Conservation (phyloP, 2,888 invertebrate genomes). For the Drosophila prolongata region DNA sequence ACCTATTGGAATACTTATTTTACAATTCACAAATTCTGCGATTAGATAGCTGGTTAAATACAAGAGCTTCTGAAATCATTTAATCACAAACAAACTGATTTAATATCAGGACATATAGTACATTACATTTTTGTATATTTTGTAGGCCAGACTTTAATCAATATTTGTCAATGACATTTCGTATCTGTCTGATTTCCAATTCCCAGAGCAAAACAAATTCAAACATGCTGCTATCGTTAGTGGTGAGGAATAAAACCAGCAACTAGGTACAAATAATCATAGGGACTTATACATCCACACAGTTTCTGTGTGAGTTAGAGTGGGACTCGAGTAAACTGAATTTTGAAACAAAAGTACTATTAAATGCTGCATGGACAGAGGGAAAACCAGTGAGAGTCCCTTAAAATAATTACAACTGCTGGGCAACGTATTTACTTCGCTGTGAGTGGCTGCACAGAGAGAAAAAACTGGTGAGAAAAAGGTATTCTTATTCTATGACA, state of each 20-base stretch:
- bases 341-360: slow-evolving; percentile 35
- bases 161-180: neutral
- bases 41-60: too few species aligned
- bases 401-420: slow-evolving; percentile 35
- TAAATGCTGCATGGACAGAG: slow-evolving; percentile 4
- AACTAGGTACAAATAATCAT: slow-evolving; percentile 5
- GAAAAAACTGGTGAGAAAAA: too few species aligned
- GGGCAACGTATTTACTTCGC: slow-evolving; percentile 1
- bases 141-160: neutral
- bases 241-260: neutral
- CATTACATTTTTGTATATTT: too few species aligned
- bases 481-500: too few species aligned
- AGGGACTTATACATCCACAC: slow-evolving; percentile 2
- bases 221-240: slow-evolving; percentile 2
- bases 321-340: slow-evolving; percentile 7
- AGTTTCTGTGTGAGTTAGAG: neutral
- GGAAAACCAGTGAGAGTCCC: neutral
- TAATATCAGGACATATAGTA: too few species aligned
- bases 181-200: neutral
- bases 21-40: too few species aligned
- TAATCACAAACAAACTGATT: too few species aligned
- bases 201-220: slow-evolving; percentile 6
- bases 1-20: too few species aligned
- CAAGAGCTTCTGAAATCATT: too few species aligned
- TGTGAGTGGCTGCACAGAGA: neutral